Conservation (phyloP, 2,113 vertebrate species). For the Physeter macrocephalus region DNA sequence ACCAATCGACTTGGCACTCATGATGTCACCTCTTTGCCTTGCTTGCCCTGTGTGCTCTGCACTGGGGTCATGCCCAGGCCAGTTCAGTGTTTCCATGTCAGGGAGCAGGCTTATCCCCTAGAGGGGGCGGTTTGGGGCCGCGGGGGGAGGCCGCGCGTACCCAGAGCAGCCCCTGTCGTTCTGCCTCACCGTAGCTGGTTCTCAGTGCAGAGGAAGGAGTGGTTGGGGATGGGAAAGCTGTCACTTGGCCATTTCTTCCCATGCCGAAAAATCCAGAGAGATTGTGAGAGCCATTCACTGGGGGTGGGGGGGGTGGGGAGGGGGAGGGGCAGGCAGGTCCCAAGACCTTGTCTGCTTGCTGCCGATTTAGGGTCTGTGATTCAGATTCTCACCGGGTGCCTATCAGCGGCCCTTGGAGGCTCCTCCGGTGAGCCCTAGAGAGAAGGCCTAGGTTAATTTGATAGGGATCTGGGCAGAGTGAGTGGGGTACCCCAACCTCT, state of each 20-base stretch:
- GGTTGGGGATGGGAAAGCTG: accelerated
- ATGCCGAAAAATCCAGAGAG: not conserved
- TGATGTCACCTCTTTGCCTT: not conserved
- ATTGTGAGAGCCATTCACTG: accelerated
- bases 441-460: not conserved
- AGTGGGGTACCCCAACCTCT: not conserved
- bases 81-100: accelerated
- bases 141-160: not conserved
- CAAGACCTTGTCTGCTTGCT: not conserved
- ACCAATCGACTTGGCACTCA: accelerated
- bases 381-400: not conserved
- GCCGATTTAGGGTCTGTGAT: not conserved
- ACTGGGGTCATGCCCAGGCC: not conserved
- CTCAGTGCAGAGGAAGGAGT: not conserved
- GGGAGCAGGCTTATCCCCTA: not conserved
- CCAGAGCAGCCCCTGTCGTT: accelerated
- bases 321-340: not conserved
- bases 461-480: not conserved
- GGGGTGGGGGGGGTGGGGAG: no score
- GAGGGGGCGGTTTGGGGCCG: not conserved
- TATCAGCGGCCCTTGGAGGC: accelerated
- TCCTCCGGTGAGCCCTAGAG: not conserved
- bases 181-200: not conserved
- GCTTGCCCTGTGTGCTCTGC: not conserved
- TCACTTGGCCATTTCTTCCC: not conserved